Evolutionary conservation across 2,797 vertebrate genomes (phyloP).

Genomic region (Premnoplex brunnescens): DNA sequence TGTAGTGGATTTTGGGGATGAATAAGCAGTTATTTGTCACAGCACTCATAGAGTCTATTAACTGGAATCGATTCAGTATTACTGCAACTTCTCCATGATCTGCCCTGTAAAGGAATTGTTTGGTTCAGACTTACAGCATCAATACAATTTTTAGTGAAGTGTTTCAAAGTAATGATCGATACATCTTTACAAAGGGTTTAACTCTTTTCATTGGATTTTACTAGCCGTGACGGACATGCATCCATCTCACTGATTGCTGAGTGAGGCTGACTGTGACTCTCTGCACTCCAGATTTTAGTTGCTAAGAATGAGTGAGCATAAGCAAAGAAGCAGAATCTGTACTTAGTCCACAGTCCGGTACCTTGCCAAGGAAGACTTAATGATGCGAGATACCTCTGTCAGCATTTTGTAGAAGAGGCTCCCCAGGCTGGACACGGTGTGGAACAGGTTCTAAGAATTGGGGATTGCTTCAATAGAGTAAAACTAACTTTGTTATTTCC

Average conservation of each 20-base stretch:
- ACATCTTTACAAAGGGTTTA: slow-evolving; percentile 31
- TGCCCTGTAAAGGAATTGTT: slow-evolving; percentile 55
- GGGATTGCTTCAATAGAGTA: background rate
- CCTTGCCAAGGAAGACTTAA: background rate
- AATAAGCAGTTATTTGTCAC: slow-evolving; percentile 22
- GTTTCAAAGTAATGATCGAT: slow-evolving; percentile 59
- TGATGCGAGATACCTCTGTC: background rate
- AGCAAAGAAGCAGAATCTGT: background rate
- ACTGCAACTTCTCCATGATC: slow-evolving; percentile 41
- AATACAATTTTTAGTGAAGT: slow-evolving; percentile 66
- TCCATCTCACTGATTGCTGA: background rate
- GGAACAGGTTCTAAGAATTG: background rate
- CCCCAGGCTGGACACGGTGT: background rate
- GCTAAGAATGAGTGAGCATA: background rate
- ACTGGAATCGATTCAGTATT: slow-evolving; percentile 54
- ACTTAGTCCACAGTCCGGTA: background rate
- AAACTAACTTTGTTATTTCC: slow-evolving; percentile 55
- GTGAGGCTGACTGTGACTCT: background rate
- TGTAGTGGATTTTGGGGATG: background rate
- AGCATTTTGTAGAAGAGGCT: background rate
- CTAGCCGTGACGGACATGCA: background rate
- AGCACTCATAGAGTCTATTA: background rate
- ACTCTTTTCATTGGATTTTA: slow-evolving; percentile 48
- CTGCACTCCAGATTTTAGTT: background rate
- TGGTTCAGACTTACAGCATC: slow-evolving; percentile 49